Base-by-base conservation (phyloP, 2,888 invertebrate species). In the Zaprionus obscuricornis region DNA sequence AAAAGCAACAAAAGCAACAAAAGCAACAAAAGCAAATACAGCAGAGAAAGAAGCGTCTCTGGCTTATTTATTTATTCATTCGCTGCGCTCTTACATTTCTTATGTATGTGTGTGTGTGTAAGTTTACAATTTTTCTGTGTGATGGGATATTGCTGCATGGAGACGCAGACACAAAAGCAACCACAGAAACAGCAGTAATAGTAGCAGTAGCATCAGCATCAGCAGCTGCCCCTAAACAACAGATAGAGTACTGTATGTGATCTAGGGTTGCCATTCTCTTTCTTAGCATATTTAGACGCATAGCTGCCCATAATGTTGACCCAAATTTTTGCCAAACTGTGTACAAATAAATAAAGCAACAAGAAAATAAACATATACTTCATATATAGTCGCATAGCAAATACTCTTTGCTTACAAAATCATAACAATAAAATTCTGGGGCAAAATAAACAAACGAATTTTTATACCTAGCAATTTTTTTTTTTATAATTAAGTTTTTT, bases 1-100 rank as follows among this genome's bases (percentile, higher is more conserved):
- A n/a, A 24, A 3, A 3, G 13, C 24, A 14, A 27, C 16, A 36
- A 42, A n/a, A 27, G 52, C 22, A 26, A 29, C 46, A 7, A 18
- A 1, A 33, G 10, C 7, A 13, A 11, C n/a, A 59, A 2, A 14
- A 6, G 5, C 2, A n/a, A 24, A 3, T 2, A n/a, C 24, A 14
- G 29, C n/a, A 40, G 50, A 16, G 22, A 24, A 31, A 52, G 42
- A 59, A 57, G 45, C 39, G 55, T 47, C 71, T 52, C 71, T 42
- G 57, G 60, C 70, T 73, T 85, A 83, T 85, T 81, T 81, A 81
- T 85, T 81, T 83, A 85, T 81, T 85, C 84, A 81, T 85, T 83
- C 76, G 68, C 68, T 66, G 65, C 63, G 74, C 59, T 46, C 58
- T 45, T 63, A 49, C 58, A 43, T 57, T 73, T 75, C 72, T 34